These are phyloP conservation scores for Drosophila testacea DNA, from an alignment of 2,888 invertebrate genomes.

Conservation along the genomic window DNA sequence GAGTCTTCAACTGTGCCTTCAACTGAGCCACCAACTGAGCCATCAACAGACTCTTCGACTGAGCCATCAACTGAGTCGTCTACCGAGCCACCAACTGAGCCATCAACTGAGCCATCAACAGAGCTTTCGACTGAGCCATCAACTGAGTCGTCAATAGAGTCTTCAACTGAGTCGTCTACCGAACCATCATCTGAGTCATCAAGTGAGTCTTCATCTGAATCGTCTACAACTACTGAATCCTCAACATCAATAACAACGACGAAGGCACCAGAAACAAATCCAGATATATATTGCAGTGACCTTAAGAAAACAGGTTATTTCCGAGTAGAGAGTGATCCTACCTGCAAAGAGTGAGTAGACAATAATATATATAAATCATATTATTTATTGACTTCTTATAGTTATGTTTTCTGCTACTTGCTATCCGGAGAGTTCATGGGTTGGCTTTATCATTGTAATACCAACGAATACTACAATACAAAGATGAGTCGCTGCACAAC, in stretches of 20 bases:
- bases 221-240: conserved; percentile 4
- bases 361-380: neutral
- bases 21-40: no score
- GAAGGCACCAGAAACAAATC: conserved; percentile 18
- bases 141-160: no score
- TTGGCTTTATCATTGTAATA: conserved; percentile 51
- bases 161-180: neutral
- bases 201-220: neutral
- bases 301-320: conserved; percentile 51
- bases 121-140: no score
- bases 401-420: conserved; percentile 56
- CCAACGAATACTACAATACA: conserved; percentile 52
- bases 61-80: no score
- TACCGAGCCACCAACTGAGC: no score
- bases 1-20: no score
- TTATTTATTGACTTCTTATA: conserved; percentile 11
- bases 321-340: conserved; percentile 53
- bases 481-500: conserved; percentile 20
- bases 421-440: conserved; percentile 60
- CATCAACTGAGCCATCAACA: no score
- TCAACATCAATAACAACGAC: conserved; percentile 25
- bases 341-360: conserved; percentile 61
- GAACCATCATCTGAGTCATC: conserved; percentile 1
- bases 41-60: no score
- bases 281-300: conserved; percentile 41